Conservation (phyloP, 2,113 vertebrate species). For the Menidia beryllina region DNA sequence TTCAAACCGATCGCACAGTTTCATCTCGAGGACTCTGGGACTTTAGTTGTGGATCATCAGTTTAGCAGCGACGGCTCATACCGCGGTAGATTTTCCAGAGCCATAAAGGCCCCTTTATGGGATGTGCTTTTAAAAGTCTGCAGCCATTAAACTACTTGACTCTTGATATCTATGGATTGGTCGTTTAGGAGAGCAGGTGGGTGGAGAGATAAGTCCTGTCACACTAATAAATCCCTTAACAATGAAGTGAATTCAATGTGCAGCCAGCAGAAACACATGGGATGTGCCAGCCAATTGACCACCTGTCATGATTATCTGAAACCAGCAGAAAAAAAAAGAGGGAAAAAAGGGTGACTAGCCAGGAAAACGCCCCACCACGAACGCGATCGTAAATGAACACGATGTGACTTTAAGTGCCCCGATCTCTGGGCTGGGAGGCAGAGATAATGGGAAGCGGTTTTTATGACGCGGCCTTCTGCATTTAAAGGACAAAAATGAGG, state of each 20-base stretch:
- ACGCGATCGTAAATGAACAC: slow-evolving; percentile 6
- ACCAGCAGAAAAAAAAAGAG: slow-evolving; percentile 14
- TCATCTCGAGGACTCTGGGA: too few relatives aligned
- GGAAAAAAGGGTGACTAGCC: slow-evolving; percentile 22
- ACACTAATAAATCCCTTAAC: slow-evolving; percentile 67
- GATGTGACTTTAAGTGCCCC: neutral
- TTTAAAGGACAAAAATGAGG: neutral
- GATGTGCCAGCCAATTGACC: slow-evolving; percentile 48
- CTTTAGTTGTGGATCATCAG: neutral
- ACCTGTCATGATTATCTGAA: slow-evolving; percentile 48
- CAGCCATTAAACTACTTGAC: slow-evolving; percentile 26
- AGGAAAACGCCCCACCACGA: slow-evolving; percentile 9
- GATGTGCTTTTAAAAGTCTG: neutral
- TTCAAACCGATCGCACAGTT: too few relatives aligned
- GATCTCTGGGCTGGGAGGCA: slow-evolving; percentile 6
- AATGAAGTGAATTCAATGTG: slow-evolving; percentile 62
- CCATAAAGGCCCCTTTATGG: neutral
- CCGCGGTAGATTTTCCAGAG: neutral
- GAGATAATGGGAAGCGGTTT: slow-evolving; percentile 15
- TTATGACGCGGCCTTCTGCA: neutral
- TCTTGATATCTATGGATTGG: slow-evolving; percentile 52
- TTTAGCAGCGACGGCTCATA: neutral
- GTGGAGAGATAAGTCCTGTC: slow-evolving; percentile 60
- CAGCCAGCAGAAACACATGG: slow-evolving; percentile 30
- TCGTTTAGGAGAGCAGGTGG: slow-evolving; percentile 66